Conservation (phyloP, 2,113 vertebrate genomes). For the Rhinolophus sinicus region DNA sequence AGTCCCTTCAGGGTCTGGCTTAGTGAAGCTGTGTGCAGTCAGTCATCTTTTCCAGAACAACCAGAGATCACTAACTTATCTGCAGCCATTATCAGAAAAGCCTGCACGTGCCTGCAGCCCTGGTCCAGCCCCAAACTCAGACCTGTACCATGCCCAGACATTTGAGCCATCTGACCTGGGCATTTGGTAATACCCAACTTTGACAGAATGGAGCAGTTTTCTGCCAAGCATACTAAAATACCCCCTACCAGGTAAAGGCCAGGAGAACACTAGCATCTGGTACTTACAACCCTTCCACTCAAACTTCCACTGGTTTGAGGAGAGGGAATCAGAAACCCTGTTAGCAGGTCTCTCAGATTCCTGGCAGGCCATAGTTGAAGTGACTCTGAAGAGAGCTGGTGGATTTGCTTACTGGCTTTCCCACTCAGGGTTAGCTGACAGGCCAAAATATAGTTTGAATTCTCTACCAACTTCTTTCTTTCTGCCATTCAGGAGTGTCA, state of each 20-base stretch:
- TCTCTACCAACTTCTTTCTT: conserved; percentile 37
- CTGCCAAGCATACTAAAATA: neutral
- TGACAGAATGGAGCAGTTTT: conserved; percentile 22
- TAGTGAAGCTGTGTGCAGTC: neutral
- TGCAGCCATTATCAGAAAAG: conserved; percentile 44
- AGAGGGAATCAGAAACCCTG: neutral
- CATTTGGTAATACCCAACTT: conserved; percentile 17
- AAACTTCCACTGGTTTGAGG: neutral
- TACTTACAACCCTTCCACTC: neutral
- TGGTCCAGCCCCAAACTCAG: neutral
- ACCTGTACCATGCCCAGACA: neutral
- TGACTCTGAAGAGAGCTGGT: neutral
- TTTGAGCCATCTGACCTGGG: conserved; percentile 10
- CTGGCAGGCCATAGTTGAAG: conserved; percentile 14
- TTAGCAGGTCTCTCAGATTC: neutral
- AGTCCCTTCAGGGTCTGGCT: neutral
- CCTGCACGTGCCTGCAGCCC: neutral
- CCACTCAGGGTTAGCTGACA: conserved; percentile 10
- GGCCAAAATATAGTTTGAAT: conserved; percentile 27
- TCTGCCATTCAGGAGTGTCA: conserved; percentile 89
- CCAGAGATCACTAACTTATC: neutral
- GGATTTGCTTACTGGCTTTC: conserved; percentile 51
- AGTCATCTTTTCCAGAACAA: neutral
- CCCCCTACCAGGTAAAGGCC: neutral
- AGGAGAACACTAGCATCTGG: conserved; percentile 24